A percentile compares a stretch with the other conserved stretches of the same genome.
Conservation (phyloP, 1,140 invertebrate genomes). For the Cepaea nemoralis region DNA sequence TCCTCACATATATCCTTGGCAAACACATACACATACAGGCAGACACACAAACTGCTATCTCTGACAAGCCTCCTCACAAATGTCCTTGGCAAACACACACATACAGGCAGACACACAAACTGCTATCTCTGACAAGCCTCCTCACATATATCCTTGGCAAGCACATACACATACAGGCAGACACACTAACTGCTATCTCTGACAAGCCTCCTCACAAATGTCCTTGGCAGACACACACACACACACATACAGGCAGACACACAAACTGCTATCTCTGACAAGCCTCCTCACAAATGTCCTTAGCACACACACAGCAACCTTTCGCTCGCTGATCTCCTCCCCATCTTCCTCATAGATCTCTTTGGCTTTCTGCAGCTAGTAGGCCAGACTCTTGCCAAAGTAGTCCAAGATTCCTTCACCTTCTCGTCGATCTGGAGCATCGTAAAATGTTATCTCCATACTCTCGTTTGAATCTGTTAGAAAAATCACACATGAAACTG, state of each 20-base stretch:
- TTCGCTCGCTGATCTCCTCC: slow-evolving; percentile 47
- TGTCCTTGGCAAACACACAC: no score
- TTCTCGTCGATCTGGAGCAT: slow-evolving; percentile 48
- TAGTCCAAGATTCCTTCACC: slow-evolving; percentile 49
- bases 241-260: not conserved
- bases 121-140: no score
- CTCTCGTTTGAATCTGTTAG: slow-evolving; percentile 50
- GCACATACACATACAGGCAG: not conserved
- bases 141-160: not conserved
- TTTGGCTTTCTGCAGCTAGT: slow-evolving; percentile 55
- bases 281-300: slow-evolving; percentile 58
- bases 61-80: no score
- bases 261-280: slow-evolving; percentile 14
- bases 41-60: no score
- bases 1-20: no score
- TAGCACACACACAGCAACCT: slow-evolving; percentile 53
- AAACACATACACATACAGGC: no score
- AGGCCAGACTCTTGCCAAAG: slow-evolving; percentile 55
- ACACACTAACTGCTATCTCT: no score
- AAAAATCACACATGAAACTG: no score
- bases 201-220: no score
- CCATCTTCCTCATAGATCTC: slow-evolving; percentile 53
- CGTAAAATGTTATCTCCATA: slow-evolving; percentile 58
- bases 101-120: no score
- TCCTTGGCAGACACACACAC: no score